Percentiles rank a stretch among this genome's conserved stretches.
These are phyloP conservation scores for Monoplex corrugatus DNA, from an alignment of 2,888 invertebrate species.

Conservation along the genomic window DNA sequence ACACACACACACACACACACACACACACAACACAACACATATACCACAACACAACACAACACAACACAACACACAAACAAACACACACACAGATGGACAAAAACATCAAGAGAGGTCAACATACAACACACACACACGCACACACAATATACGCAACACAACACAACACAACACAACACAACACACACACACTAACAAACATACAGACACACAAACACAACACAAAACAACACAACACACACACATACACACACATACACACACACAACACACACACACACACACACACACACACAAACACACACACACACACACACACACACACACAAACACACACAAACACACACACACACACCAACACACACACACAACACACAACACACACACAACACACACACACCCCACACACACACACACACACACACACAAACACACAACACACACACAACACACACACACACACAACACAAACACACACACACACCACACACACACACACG, in stretches of 20 bases:
- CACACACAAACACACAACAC: neutral
- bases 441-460: no score
- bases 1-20: neutral
- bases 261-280: no score
- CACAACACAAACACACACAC: neutral
- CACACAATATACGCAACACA: neutral
- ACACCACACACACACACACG: neutral
- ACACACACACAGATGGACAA: neutral
- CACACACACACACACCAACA: neutral
- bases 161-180: neutral
- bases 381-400: no score
- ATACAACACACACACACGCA: neutral
- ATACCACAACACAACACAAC: no score
- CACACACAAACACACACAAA: neutral
- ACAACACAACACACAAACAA: no score
- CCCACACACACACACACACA: slow-evolving; percentile 15
- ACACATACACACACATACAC: slow-evolving; percentile 5
- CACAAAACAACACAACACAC: no score
- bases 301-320: no score
- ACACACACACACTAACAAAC: neutral
- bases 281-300: no score
- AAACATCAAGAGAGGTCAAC: neutral
- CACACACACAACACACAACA: slow-evolving; percentile 22
- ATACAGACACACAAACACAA: neutral
- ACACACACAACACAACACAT: neutral